A percentile compares a stretch with the other conserved stretches of the same genome.
Evolutionary conservation across 1,140 invertebrate genomes (phyloP).

Genomic region (Caligus rogercresseyi): DNA sequence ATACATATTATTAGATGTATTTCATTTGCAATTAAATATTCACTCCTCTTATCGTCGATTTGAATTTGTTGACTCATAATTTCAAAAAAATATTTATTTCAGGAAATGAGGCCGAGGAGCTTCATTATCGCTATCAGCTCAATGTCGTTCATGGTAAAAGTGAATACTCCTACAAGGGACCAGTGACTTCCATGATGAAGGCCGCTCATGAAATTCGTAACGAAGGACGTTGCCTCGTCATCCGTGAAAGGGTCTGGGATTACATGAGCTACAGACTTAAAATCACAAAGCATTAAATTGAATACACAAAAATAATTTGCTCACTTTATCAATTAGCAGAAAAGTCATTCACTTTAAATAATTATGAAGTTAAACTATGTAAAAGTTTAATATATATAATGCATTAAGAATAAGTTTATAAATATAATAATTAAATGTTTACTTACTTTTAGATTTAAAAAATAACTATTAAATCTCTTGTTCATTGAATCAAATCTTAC

Average conservation of each 20-base stretch:
- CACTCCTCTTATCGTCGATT: no score
- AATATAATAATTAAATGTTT: no score
- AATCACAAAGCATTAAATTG: slow-evolving; percentile 15
- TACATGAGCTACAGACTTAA: slow-evolving; percentile 18
- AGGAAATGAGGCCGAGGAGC: slow-evolving; percentile 3
- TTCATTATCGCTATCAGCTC: slow-evolving; percentile 14
- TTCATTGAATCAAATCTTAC: no score
- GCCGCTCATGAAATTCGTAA: slow-evolving; percentile 3
- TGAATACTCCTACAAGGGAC: slow-evolving; percentile 19
- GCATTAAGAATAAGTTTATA: neutral
- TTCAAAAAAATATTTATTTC: no score
- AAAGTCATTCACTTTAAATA: neutral
- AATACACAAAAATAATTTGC: no score
- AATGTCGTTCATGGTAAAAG: slow-evolving; percentile 14
- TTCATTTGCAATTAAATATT: no score
- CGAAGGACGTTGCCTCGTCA: slow-evolving; percentile 18
- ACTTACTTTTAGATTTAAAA: no score
- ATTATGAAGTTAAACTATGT: neutral
- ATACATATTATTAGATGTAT: no score
- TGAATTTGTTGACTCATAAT: no score
- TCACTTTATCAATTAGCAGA: neutral
- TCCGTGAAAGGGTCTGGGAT: slow-evolving; percentile 18
- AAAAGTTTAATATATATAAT: neutral
- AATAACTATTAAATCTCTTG: no score
- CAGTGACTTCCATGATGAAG: slow-evolving; percentile 15